Conservation (phyloP, 2,888 invertebrate genomes). For the Schrankia costaestrigalis region DNA sequence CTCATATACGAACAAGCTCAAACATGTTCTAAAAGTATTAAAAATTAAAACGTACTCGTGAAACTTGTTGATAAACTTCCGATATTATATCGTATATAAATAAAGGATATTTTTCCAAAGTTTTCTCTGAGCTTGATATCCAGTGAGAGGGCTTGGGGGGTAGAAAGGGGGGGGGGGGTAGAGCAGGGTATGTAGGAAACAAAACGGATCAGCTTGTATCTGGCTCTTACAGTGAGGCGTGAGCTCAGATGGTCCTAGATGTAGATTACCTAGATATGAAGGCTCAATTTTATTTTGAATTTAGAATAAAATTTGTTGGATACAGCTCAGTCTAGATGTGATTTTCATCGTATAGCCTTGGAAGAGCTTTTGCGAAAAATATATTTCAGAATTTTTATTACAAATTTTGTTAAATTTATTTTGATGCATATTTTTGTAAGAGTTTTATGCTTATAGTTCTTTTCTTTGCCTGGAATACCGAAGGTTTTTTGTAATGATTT, state of each 20-base stretch:
- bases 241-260: constrained; percentile 30
- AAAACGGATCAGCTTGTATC: constrained; percentile 66
- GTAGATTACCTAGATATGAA: constrained; percentile 43
- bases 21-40: constrained; percentile 20
- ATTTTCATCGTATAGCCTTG: no score
- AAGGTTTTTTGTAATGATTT: no score
- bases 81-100: constrained; percentile 32
- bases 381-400: no score
- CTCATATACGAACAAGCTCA: constrained; percentile 2
- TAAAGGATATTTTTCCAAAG: constrained; percentile 34
- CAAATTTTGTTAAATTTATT: no score
- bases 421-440: no score
- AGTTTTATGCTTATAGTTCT: no score
- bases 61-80: constrained; percentile 26
- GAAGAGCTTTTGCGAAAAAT: no score
- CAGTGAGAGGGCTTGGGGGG: constrained; percentile 1
- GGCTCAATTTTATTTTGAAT: constrained; percentile 27
- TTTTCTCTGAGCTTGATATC: constrained; percentile 25
- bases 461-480: no score
- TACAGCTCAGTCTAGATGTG: constrained; percentile 7
- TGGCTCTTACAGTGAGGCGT: constrained; percentile 36
- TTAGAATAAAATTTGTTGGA: constrained; percentile 28
- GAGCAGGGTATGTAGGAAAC: constrained; percentile 44
- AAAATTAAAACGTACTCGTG: constrained; percentile 31
- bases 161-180: constrained; percentile 6